Base-by-base conservation (phyloP, 2,888 invertebrate species). In the Ctenicera cuprea region DNA sequence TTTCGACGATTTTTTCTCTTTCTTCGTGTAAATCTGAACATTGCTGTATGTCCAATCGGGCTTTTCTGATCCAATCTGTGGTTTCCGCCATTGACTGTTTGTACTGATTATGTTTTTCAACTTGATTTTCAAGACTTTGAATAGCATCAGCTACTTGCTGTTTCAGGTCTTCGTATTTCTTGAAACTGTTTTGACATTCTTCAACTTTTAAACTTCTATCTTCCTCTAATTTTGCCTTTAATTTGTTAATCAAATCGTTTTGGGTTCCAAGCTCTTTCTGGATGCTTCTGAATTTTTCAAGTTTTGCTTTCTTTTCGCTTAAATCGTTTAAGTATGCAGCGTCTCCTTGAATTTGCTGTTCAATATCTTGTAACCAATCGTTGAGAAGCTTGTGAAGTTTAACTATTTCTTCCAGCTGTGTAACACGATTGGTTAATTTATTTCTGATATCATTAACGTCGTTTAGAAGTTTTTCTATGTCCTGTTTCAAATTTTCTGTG, bases 351-450 rank as follows among this genome's bases (percentile, higher is more conserved):
- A 96, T 90, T 85, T 95, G 96, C 59, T 93, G 92, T 82, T 96
- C 95, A 73, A 96, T 91, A 82, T 97, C 97, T 75, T 95, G 94
- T 70, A 98, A 88, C 96, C 97, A 97, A 83, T 95, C 95, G 5
- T 92, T 89, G 70, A 97, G 89, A 48, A 95, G 90, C 82, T 95
- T 94, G 83, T 94, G 93, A 63, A 93, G 89, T 87, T 97, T 95
- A 75, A 94, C 94, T 75, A 97, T 92, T 85, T 97, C 97, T 87
- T 97, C 96, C 77, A 97, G 90, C 81, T 95, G 93, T 0, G 92
- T 88, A 0, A 94, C 93, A 79, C 95, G 91, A 50, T 89, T 91
- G 14, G 94, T 92, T 43, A 97, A 86, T 80, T 92, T 93, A 82
- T 91, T 94, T 73, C 94, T 91, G 70, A 93, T 91, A 70, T 95